Evolutionary conservation across 2,797 vertebrate genomes (phyloP).

Genomic region (Clarias pachynema): DNA sequence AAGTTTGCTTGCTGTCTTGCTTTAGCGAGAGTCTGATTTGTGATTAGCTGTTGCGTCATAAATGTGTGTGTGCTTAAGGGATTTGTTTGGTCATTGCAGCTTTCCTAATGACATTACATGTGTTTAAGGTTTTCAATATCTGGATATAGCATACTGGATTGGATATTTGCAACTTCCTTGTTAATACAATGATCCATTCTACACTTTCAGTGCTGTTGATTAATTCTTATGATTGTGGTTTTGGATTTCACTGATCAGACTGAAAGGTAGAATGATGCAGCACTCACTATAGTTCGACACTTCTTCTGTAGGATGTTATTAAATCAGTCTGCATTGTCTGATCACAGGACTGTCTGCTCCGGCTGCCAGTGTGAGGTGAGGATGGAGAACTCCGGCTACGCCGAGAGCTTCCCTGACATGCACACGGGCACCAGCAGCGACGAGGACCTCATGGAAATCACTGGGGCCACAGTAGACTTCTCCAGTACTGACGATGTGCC

Average conservation of each 20-base stretch:
- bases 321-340: not conserved
- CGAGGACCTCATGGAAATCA: conserved; percentile 85
- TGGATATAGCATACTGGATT: not conserved
- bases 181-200: not conserved
- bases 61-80: not conserved
- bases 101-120: not conserved
- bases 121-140: not conserved
- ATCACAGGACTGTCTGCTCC: conserved; percentile 42
- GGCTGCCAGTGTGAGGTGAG: conserved; percentile 26
- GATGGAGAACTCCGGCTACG: conserved; percentile 80
- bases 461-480: conserved; percentile 79
- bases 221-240: not conserved
- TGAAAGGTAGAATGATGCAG: not conserved
- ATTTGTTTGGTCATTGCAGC: not conserved
- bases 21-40: not conserved
- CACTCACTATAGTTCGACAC: not conserved
- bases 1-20: not conserved
- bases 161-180: not conserved
- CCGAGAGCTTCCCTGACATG: conserved; percentile 78
- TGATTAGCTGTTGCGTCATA: not conserved
- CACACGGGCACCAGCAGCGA: conserved; percentile 81
- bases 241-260: not conserved
- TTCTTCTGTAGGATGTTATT: not conserved
- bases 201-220: not conserved
- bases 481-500: conserved; percentile 80